Evolutionary conservation across 2,113 vertebrate species (phyloP).

Genomic region (Rattus rattus): DNA sequence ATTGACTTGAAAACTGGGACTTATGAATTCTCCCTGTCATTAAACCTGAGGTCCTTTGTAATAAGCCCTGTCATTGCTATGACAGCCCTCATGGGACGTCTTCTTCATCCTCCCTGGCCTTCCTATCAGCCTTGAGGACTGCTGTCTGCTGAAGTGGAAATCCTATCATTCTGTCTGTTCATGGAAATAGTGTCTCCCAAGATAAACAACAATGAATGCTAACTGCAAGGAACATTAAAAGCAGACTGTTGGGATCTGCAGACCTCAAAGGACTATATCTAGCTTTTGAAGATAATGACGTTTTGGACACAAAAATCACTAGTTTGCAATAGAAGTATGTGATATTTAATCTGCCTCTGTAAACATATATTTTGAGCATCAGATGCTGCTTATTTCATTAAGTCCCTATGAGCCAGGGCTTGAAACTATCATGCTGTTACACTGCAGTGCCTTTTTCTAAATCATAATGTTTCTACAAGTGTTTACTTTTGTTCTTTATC

Average conservation of each 20-base stretch:
- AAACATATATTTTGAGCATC: conserved; percentile 57
- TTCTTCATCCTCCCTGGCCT: neutral
- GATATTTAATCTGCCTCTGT: conserved; percentile 64
- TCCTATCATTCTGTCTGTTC: neutral
- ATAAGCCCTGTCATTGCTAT: neutral
- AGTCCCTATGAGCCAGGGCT: conserved; percentile 39
- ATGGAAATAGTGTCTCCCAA: conserved; percentile 43
- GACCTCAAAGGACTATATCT: conserved; percentile 10
- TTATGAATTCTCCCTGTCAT: conserved; percentile 21
- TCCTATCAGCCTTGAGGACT: neutral
- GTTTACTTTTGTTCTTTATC: conserved; percentile 63
- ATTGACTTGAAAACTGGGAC: neutral
- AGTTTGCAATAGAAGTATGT: conserved; percentile 64
- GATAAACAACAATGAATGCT: conserved; percentile 43
- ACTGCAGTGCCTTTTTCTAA: conserved; percentile 42
- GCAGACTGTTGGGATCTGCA: conserved; percentile 42
- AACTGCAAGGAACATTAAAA: conserved; percentile 55
- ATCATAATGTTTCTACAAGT: conserved; percentile 50
- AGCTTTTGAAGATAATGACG: conserved; percentile 69
- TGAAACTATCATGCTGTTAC: conserved; percentile 65
- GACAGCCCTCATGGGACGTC: neutral
- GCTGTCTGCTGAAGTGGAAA: conserved; percentile 13
- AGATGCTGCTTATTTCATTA: conserved; percentile 67
- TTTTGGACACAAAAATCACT: conserved; percentile 77
- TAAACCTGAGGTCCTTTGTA: conserved; percentile 7